Percentiles rank a stretch among this genome's conserved stretches.
phyloP scores from a whole-genome alignment of 2,797 vertebrate species.

The Crypturellus tataupa region DNA sequence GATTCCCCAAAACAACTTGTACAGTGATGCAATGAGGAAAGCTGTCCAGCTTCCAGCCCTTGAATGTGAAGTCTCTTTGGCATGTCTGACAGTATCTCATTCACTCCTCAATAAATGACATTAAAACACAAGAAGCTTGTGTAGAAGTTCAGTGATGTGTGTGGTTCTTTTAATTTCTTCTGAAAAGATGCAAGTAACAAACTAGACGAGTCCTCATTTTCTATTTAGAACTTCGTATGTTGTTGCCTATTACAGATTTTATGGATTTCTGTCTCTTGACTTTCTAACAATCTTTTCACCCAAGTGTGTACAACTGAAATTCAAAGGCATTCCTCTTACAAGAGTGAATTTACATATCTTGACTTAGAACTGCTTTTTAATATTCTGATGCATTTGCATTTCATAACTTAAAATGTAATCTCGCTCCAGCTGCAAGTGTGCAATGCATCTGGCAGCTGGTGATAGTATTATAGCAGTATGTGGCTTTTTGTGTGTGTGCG shows the following conservation, averaged over 20 bases:
- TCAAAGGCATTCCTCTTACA: slow-evolving; percentile 35
- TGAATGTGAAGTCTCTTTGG: slow-evolving; percentile 86
- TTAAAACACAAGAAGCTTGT: slow-evolving; percentile 82
- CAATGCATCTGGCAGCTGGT: background rate
- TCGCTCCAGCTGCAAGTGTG: slow-evolving; percentile 41
- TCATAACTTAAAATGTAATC: slow-evolving; percentile 18
- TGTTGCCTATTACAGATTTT: slow-evolving; percentile 54
- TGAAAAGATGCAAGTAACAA: slow-evolving; percentile 67
- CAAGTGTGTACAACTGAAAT: slow-evolving; percentile 29
- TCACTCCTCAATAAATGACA: slow-evolving; percentile 87
- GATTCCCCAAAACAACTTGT: slow-evolving; percentile 70
- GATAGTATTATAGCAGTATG: background rate
- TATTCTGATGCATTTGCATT: slow-evolving; percentile 48
- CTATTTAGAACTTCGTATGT: slow-evolving; percentile 53
- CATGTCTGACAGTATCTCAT: slow-evolving; percentile 84
- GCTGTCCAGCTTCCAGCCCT: slow-evolving; percentile 81
- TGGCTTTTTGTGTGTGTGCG: too few species aligned
- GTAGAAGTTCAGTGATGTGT: slow-evolving; percentile 81
- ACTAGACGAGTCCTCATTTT: slow-evolving; percentile 23
- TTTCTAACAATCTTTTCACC: slow-evolving; percentile 55
- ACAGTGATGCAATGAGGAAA: slow-evolving; percentile 78
- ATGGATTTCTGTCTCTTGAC: slow-evolving; percentile 49
- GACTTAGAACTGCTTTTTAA: slow-evolving; percentile 28
- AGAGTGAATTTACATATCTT: slow-evolving; percentile 36
- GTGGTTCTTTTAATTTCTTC: slow-evolving; percentile 77